Conservation (phyloP, 1,140 invertebrate species). For the honey bee (Apis mellifera) region Amel_HAv3.1 CM009946.2:1265001-1265500, state of each 20-base stretch:
- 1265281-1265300: conserved; percentile 7
- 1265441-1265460: too few species aligned
- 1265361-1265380: neutral
- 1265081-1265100: too few species aligned
- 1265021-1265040: too few species aligned
- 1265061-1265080: too few species aligned
- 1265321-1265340: conserved; percentile 1
- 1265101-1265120: neutral
- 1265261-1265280: neutral
- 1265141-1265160: neutral
- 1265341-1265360: neutral
- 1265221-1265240: neutral
- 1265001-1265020: neutral
- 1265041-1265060: too few species aligned
- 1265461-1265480: too few species aligned
- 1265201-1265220: neutral
- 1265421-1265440: neutral
- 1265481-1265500: too few species aligned
- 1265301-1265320: neutral
- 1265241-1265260: neutral
- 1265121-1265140: too few species aligned
- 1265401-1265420: neutral
- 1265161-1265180: neutral
- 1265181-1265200: neutral
- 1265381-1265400: too few species aligned